phyloP scores from a whole-genome alignment of 2,113 vertebrate species.

The Gambusia affinis region DNA sequence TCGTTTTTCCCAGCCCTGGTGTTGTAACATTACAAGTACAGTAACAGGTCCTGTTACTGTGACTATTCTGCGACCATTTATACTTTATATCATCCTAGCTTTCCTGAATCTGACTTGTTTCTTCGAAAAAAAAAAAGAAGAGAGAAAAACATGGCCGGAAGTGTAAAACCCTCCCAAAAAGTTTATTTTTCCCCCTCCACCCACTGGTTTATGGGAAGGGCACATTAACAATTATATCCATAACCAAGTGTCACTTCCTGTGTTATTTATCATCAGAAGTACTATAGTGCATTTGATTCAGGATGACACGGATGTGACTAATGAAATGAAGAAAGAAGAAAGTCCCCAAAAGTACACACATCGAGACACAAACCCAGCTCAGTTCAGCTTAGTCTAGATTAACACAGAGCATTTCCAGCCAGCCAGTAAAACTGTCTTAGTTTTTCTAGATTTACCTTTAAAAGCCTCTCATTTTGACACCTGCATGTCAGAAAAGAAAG shows the following conservation, averaged over 20 bases:
- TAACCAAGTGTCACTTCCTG: conserved; percentile 49
- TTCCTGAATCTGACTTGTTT: too few species aligned
- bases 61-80: background rate
- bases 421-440: too few species aligned
- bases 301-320: conserved; percentile 34
- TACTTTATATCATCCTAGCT: too few species aligned
- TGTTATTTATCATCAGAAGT: background rate
- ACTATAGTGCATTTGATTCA: background rate
- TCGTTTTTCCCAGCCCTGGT: too few species aligned
- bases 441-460: background rate
- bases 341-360: conserved; percentile 7
- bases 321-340: conserved; percentile 15
- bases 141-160: too few species aligned
- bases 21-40: background rate
- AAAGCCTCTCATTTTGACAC: background rate
- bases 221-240: background rate
- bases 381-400: background rate
- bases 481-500: background rate
- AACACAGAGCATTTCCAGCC: too few species aligned
- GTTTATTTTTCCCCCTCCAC: conserved; percentile 22
- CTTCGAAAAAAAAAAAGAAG: too few species aligned
- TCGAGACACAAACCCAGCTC: background rate
- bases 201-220: conserved; percentile 1
- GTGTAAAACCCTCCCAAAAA: conserved; percentile 6
- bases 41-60: background rate